Evolutionary conservation across 1,140 invertebrate genomes (phyloP).

Genomic region (Cataglyphis hispanica): DNA sequence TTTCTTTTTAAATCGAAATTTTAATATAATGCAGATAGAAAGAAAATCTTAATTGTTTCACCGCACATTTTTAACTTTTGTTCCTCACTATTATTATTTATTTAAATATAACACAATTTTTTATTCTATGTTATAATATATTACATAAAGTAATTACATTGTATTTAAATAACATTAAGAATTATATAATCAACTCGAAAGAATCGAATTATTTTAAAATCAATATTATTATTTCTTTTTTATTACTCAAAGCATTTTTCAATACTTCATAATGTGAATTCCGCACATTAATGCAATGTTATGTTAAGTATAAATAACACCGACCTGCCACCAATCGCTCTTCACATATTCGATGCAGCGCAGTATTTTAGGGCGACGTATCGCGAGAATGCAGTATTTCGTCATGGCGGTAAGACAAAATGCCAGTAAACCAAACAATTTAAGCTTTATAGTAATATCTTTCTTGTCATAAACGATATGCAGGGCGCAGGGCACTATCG

Average conservation of each 20-base stretch:
- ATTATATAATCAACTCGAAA: neutral
- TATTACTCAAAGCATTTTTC: neutral
- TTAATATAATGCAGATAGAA: neutral
- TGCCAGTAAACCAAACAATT: slow-evolving; percentile 26
- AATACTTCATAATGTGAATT: neutral
- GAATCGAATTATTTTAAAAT: neutral
- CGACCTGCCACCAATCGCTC: slow-evolving; percentile 69
- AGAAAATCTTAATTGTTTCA: neutral
- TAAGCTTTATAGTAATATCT: slow-evolving; percentile 25
- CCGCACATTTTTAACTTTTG: too few species aligned
- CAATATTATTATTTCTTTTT: neutral
- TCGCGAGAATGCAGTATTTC: slow-evolving; percentile 59
- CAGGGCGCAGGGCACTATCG: slow-evolving; percentile 51
- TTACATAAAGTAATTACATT: too few species aligned
- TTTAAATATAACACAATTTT: too few species aligned
- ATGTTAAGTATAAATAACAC: slow-evolving; percentile 10
- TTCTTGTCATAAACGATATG: slow-evolving; percentile 54
- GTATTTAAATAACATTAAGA: neutral
- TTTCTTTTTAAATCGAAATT: neutral
- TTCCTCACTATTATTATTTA: too few species aligned
- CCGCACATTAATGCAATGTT: neutral
- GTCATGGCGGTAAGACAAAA: slow-evolving; percentile 41
- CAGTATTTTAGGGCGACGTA: slow-evolving; percentile 20
- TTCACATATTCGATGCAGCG: slow-evolving; percentile 68
- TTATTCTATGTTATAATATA: too few species aligned